Evolutionary conservation across 2,113 vertebrate species (phyloP).

Genomic region (Ptychochromis oligacanthus): DNA sequence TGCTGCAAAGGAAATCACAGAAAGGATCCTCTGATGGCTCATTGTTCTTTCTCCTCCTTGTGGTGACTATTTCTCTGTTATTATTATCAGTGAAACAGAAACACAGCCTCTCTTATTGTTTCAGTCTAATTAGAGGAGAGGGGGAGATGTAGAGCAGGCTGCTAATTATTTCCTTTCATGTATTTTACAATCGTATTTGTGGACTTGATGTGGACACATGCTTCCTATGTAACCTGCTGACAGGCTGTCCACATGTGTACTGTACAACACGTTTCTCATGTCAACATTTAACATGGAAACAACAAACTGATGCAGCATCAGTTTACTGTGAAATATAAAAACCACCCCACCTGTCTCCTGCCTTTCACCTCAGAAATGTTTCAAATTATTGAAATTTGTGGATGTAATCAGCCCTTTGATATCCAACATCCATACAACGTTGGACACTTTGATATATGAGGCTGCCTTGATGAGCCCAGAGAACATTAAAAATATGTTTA

Average conservation of each 20-base stretch:
- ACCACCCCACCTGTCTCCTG: constrained; percentile 26
- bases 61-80: constrained; percentile 51
- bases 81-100: constrained; percentile 68
- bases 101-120: constrained; percentile 70
- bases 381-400: constrained; percentile 35
- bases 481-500: constrained; percentile 86
- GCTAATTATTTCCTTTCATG: constrained; percentile 76
- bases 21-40: constrained; percentile 62
- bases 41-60: constrained; percentile 63
- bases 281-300: constrained; percentile 14
- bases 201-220: constrained; percentile 33
- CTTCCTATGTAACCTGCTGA: constrained; percentile 40
- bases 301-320: neutral
- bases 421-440: constrained; percentile 84
- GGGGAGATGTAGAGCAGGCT: constrained; percentile 60
- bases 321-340: constrained; percentile 2
- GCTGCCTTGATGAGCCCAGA: constrained; percentile 79
- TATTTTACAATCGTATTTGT: constrained; percentile 62
- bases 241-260: neutral
- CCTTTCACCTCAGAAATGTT: constrained; percentile 54
- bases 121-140: constrained; percentile 75
- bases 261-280: neutral
- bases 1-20: constrained; percentile 45
- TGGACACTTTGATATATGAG: constrained; percentile 83
- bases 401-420: constrained; percentile 84